Base-by-base conservation (phyloP, 1,140 invertebrate genomes). In the Acromyrmex charruanus region DNA sequence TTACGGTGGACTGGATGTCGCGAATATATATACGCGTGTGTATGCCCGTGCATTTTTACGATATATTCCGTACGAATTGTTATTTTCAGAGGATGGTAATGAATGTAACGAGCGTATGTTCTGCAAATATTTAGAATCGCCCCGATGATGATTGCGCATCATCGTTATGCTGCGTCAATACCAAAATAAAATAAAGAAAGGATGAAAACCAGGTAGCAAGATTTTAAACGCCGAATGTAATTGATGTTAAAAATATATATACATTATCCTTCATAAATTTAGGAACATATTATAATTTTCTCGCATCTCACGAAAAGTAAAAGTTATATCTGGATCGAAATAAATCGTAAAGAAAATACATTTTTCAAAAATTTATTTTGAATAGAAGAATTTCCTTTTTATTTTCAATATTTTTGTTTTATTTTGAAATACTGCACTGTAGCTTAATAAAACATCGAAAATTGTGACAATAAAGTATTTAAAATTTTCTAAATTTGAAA, bases 61-160 rank as follows among this genome's bases (percentile, higher is more conserved):
- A 74, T 59, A 51, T 74, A 75, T 84, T 84, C 39, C 39, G n/a
- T 35, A 39, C 39, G 31, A 7, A 84, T 84, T 72, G 68, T 84
- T 84, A 84, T 84, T 84, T 74, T 84, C 39, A 59, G 44, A 21
- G 55, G 28, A 61, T 49, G 35, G 55, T 74, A 63, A 84, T 84
- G 55, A 84, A 74, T 61, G 25, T 74, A 74, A 79, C 61, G 35
- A 65, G 25, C 61, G 61, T 66, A 49, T 14, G 63, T 84, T 63
- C n/a, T 39, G 74, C 35, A 85, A 85, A 85, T 66, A 79, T 85
- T 77, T 85, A 85, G 55, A 12, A 49, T 25, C 80, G 14, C 12
- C 35, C 5, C n/a, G 53, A 7, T n/a, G 80, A 71, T 72, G 79
- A 82, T 84, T 74, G 69, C 35, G 55, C 69, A 75, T 84, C 69